A percentile compares a stretch with the other conserved stretches of the same genome.
Conservation (phyloP, 2,888 invertebrate genomes). For the Chelonus formosanus region DNA sequence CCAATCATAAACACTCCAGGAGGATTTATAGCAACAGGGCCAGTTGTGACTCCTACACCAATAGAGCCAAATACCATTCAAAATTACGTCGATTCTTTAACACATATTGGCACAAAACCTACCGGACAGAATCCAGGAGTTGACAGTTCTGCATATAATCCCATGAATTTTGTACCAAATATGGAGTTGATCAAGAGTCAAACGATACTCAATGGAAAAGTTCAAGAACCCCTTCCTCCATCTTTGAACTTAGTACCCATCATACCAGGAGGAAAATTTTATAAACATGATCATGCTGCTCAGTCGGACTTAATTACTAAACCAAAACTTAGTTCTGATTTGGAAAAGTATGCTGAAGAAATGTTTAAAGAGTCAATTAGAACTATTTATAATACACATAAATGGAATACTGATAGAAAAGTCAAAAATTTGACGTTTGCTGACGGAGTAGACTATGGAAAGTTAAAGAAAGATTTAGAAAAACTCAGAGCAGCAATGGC, state of each 20-base stretch:
- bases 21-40: conserved; percentile 50
- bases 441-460: conserved; percentile 35
- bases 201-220: conserved; percentile 52
- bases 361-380: conserved; percentile 62
- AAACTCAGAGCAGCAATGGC: conserved; percentile 54
- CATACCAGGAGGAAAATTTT: conserved; percentile 59
- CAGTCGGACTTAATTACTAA: conserved; percentile 52
- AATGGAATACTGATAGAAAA: conserved; percentile 59
- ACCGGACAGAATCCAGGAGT: conserved; percentile 42
- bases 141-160: conserved; percentile 53
- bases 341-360: conserved; percentile 61
- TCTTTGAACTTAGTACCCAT: conserved; percentile 57
- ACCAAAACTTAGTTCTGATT: conserved; percentile 54
- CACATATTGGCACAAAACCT: conserved; percentile 51
- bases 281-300: conserved; percentile 49
- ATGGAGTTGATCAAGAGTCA: conserved; percentile 57
- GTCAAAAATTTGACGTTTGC: conserved; percentile 45
- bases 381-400: conserved; percentile 62
- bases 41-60: conserved; percentile 40
- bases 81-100: conserved; percentile 51
- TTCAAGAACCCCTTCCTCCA: conserved; percentile 47
- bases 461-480: conserved; percentile 44
- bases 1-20: conserved; percentile 55
- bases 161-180: conserved; percentile 60
- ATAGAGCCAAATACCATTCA: conserved; percentile 46